These are phyloP conservation scores for Siniperca scherzeri DNA, from an alignment of 2,797 vertebrate genomes.

Conservation along the genomic window DNA sequence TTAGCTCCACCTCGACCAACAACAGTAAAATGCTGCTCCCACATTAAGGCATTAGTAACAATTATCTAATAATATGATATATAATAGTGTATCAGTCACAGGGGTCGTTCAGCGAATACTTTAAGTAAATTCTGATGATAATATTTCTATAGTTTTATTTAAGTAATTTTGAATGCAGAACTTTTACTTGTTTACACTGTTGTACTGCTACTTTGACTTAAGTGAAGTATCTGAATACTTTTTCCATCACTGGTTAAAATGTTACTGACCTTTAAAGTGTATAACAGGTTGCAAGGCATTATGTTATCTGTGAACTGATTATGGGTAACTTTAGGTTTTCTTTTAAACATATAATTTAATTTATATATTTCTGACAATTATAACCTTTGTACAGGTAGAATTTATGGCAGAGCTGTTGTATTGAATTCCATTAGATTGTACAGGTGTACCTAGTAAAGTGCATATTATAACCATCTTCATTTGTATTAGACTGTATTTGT, in stretches of 20 bases:
- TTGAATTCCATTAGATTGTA: too few relatives aligned
- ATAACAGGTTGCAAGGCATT: neutral
- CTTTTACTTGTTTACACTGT: neutral
- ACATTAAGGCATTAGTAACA: too few relatives aligned
- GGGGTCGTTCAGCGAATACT: neutral
- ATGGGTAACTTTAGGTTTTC: too few relatives aligned
- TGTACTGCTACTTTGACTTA: neutral
- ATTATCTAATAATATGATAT: too few relatives aligned
- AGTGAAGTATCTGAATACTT: neutral
- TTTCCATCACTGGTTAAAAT: neutral
- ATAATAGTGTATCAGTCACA: too few relatives aligned
- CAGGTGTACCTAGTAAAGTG: neutral
- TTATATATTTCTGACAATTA: too few relatives aligned
- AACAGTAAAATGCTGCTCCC: too few relatives aligned
- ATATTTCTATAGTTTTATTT: neutral
- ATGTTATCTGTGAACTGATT: neutral
- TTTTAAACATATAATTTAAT: too few relatives aligned
- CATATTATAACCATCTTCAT: too few relatives aligned
- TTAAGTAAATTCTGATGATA: neutral
- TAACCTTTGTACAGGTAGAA: neutral
- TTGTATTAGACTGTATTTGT: neutral
- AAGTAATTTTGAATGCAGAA: neutral
- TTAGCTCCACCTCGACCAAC: too few relatives aligned
- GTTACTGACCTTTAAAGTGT: neutral
- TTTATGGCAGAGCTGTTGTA: neutral